Conservation (phyloP, 2,888 invertebrate species). For the Noctua pronuba region DNA sequence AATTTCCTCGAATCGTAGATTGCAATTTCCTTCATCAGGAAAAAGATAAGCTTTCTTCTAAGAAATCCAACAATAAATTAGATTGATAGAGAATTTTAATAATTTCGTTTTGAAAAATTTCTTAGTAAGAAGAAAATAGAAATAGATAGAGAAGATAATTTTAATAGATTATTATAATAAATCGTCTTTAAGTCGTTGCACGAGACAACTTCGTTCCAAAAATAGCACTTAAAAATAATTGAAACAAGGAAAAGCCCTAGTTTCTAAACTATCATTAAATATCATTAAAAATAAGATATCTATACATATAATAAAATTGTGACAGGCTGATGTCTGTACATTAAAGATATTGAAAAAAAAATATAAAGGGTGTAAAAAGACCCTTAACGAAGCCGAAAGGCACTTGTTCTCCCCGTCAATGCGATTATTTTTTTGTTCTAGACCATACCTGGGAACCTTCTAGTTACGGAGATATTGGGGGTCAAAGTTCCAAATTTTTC, state of each 20-base stretch:
- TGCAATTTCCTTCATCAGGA: constrained; percentile 39
- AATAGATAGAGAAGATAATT: neutral
- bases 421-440: no score
- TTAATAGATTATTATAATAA: neutral
- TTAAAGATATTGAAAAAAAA: no score
- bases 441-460: no score
- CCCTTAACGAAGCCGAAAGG: no score
- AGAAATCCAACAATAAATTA: constrained; percentile 18
- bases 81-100: constrained; percentile 17
- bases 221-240: neutral
- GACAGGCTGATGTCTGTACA: no score
- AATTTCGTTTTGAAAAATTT: neutral
- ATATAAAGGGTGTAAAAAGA: no score
- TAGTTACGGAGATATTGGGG: no score
- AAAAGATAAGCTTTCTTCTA: constrained; percentile 13
- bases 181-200: neutral
- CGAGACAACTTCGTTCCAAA: neutral
- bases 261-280: constrained; percentile 22
- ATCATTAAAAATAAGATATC: no score
- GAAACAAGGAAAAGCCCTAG: neutral
- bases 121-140: neutral
- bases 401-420: no score
- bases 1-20: constrained; percentile 46
- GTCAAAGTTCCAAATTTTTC: no score
- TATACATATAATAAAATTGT: no score